Base-by-base conservation (phyloP, 2,797 vertebrate species). In the Rhinatrema bivittatum region DNA sequence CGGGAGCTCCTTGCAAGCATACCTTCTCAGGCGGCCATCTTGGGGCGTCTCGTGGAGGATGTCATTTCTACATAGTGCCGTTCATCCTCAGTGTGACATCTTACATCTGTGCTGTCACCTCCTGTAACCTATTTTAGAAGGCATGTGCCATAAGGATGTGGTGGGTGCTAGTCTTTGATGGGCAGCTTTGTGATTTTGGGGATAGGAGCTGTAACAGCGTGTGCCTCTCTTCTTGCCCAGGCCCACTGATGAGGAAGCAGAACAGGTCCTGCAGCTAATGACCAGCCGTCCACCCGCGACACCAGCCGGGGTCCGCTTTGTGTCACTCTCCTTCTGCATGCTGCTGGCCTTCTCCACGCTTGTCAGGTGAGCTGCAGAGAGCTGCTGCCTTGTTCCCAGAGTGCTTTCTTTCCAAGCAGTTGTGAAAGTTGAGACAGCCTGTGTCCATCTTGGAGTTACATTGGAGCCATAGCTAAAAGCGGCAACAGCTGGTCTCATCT, bases 281-380 rank as follows among this genome's bases (percentile, higher is more conserved):
- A 98, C 95, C 4, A 99, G 96, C 56, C 89, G 95, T 2, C 95
- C 96, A 10, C 96, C 94, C 0, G 94, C 95, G 1, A 98, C 95
- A 4, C 94, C 96, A 1, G 94, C 94, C 1, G 95, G 96, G 0
- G 94, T 98, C 36, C 94, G 94, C 56, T 99, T 98, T 11, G 94
- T 99, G 12, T 99, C 96, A 0, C 78, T 98, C 29, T 97, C 96
- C 16, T 97, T 99, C 62, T 97, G 94, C 68, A 98, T 96, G 83
- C 85, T 99, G 7, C 81, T 99, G 64, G 95, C 94, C 39, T 99
- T 99, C 70, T 90, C 94, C 20, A 91, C 87, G 0, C 86, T 97
- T 10, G 95, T 99, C 84, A 98, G 95, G 96, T 97, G 68, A 45
- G 39, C 16, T 16, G 9, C 29, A 21, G 7, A 5, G n/a, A n/a